Evolutionary conservation across 2,888 invertebrate species (phyloP), one percentile per base, ranked within the genome.

Genomic region (Phlogophora meticulosa): DNA sequence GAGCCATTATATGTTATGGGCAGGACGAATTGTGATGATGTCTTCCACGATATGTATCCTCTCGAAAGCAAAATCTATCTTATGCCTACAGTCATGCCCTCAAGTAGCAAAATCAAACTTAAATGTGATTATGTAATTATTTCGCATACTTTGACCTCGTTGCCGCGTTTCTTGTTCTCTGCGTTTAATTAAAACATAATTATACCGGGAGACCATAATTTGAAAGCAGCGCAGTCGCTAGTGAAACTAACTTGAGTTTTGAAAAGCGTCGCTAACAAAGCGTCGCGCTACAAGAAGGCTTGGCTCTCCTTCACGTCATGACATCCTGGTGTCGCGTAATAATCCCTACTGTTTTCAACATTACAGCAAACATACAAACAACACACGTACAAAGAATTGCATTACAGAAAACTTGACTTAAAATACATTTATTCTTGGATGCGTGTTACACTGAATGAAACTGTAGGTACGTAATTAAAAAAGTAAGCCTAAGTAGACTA

Each of bases 221-320:
- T 80, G 60, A 75, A 72, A 72, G 83, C 64, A 65, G 71, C 65
- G 62, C 74, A 56, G 53, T 65, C 66, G 66, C 52, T 65, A 63
- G 74, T 63, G 73, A 63, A 76, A 78, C 81, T 85, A 85, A 85
- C 75, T 87, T 79, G 80, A 83, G 76, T 70, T 78, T 38, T 76
- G 80, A 78, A 83, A 78, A 76, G 85, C 82, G 76, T 77, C 82
- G 75, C 87, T 88, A 88, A 89, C 89, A 89, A 89, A 87, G 86
- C 82, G 81, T 78, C 78, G 82, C 85, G 85, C 82, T 61, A 70
- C 76, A 74, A 84, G 78, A 83, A 82, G 76, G 82, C 84, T 81
- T 78, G 75, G 81, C 76, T 73, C 87, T 85, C 82, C 86, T 86
- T 72, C 65, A 74, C 76, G 76, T 75, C 82, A 82, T 89, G 80